phyloP scores from a whole-genome alignment of 2,113 vertebrate species.

The Nerophis lumbriciformis region DNA sequence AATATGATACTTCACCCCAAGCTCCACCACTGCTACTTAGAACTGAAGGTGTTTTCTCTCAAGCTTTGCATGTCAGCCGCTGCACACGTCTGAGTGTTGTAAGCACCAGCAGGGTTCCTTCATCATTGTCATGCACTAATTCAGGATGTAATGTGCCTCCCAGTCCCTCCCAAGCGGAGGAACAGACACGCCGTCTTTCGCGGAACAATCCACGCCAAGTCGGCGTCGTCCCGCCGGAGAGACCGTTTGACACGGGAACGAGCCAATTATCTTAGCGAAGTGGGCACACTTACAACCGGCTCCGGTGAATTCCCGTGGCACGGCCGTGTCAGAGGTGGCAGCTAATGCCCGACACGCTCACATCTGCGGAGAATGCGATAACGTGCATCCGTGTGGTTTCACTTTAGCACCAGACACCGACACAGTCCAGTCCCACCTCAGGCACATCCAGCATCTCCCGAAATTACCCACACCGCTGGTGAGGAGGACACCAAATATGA shows the following conservation, averaged over 20 bases:
- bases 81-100: conserved; percentile 25
- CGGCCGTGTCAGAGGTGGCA: conserved; percentile 53
- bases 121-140: conserved; percentile 68
- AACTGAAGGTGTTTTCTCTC: conserved; percentile 25
- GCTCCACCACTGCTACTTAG: background rate
- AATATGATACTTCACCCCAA: too few relatives aligned
- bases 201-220: conserved; percentile 55
- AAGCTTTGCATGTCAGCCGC: conserved; percentile 21
- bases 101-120: conserved; percentile 49
- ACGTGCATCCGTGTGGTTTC: conserved; percentile 22
- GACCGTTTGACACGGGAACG: conserved; percentile 68
- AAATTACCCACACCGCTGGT: conserved; percentile 17
- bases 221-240: conserved; percentile 58
- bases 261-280: conserved; percentile 69
- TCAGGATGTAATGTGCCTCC: conserved; percentile 64
- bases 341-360: conserved; percentile 36
- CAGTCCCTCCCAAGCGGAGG: conserved; percentile 57
- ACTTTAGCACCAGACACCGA: conserved; percentile 38
- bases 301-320: conserved; percentile 59
- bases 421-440: conserved; percentile 25
- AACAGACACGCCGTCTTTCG: conserved; percentile 55
- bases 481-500: conserved; percentile 5
- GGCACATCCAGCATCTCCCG: conserved; percentile 2
- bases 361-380: conserved; percentile 16
- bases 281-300: conserved; percentile 66